Base-by-base conservation (phyloP, 1,140 invertebrate species). In the Scaptomyza montana region DNA sequence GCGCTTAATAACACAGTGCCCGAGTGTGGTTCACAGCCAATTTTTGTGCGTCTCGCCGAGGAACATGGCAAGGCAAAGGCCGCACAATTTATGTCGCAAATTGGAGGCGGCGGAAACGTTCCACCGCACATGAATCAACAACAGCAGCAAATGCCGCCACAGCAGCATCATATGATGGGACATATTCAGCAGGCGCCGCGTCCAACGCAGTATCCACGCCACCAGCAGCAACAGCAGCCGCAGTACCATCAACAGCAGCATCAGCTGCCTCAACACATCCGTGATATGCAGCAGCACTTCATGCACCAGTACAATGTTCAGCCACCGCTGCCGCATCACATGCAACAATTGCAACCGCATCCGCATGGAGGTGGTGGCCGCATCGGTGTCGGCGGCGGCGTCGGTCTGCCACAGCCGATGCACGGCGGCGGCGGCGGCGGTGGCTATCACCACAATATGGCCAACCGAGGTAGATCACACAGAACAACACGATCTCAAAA, bases 51-150 rank as follows among this genome's bases (percentile, higher is more conserved):
- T 3, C 92, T 98, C 78, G 98, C 98, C 0, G 97, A 98, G 92
- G 97, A 98, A 91, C 98, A 98, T 89, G 96, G 97, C 10, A 97
- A 98, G 91, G 96, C 97, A 89, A 97, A 97, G 85, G 96, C 96
- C 6, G 82, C 87, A n/a, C 89, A 89, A 9, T 92, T 89, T 73
- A 90, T 91, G 80, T 60, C 71, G n/a, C 79, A 82, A 43, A 28
- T 79, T 28, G 50, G 62, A 10, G 36, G 7, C 3, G 51, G 59
- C 5, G 41, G 41, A n/a, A 25, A 28, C 33, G 53, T 45, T 8
- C 55, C 56, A 3, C 55, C 50, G 1, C 53, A 56, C 21, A 73
- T 81, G 73, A 67, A 55, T n/a, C 51, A 46, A 30, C 57, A 41
- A 51, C 63, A 45, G 9, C 51, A 47, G 47, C 59, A n/a, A 9